Evolutionary conservation across 2,888 invertebrate species (phyloP), one percentile per base, ranked within the genome.

Genomic region (Diplazon laetatorius): DNA sequence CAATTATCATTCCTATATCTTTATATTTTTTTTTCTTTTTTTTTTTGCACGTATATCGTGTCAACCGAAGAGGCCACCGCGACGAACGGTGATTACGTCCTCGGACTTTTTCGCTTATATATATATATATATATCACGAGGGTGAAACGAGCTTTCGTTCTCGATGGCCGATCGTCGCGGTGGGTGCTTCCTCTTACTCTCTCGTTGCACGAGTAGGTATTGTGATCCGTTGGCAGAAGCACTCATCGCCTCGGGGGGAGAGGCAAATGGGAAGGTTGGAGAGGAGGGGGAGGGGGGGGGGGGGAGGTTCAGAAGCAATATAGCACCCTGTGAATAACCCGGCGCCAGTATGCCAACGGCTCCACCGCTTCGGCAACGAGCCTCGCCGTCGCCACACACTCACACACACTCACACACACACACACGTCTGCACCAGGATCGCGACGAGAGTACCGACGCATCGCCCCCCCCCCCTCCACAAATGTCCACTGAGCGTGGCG

Each of bases 181-280:
- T n/a, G n/a, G n/a, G n/a, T n/a, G n/a, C n/a, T n/a, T n/a, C n/a
- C n/a, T n/a, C n/a, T n/a, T n/a, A n/a, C n/a, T n/a, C n/a, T n/a
- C n/a, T n/a, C n/a, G 59, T 42, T 60, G 71, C 60, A 78, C 78
- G 68, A 78, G 78, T 78, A 71, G 71, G 71, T 71, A 78, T 78
- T 78, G 78, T 78, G 55, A 75, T 75, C 42, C 52, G 48, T 70
- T 74, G 52, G 66, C 35, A 46, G 18, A 60, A 71, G 48, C 62
- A 60, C 74, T 74, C 60, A 46, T n/a, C 20, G 70, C 16, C 55
- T 10, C 16, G 35, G 12, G 42, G 30, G 30, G 30, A 1, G 14
- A 16, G 30, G 30, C 16, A 16, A 30, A 30, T 55, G 30, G 22
- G 48, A 30, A 6, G 6, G 30, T 30, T 30, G 30, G 30, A 2